Evolutionary conservation across 2,888 invertebrate species (phyloP), one percentile per base, ranked within the genome.

Genomic region (Drosophila suboccidentalis): DNA sequence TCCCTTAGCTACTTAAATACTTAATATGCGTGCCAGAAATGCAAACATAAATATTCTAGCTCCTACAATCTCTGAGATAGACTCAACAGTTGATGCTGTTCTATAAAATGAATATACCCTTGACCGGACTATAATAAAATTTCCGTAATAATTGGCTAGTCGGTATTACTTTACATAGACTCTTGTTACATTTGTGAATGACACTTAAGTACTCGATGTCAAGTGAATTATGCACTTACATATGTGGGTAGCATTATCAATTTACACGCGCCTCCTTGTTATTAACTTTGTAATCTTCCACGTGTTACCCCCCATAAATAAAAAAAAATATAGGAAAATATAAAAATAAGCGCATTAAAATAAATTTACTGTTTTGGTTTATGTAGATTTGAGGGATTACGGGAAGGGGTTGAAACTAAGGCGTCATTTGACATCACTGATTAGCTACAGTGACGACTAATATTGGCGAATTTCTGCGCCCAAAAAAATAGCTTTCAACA

Each of bases 281-380:
- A 8, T 29, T 29, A 29, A 8, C 2, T 29, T 29, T 29, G 8
- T 29, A 29, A 29, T 29, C 29, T 29, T 43, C 43, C 55, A 55
- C 55, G 55, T 55, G 55, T 19, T 32, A 34, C 9, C 32, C 13
- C 32, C 29, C 43, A 55, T 55, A 34, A 55, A 55, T 19, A 43
- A 22, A 39, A 3, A 41, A 29, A n/a, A 55, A n/a, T 22, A 22
- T 4, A 29, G 6, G 1, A 26, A 26, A 26, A 26, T n/a, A 11
- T n/a, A 34, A 43, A 32, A 19, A 29, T 39, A 41, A 26, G 17
- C 32, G 32, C 41, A 43, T 41, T 43, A 19, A 55, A 55, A 43
- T 10, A 55, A 29, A 13, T 32, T 17, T 19, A 17, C 32, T 49
- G 29, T 17, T 17, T 43, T 43, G 13, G 9, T 43, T 13, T 8